Evolutionary conservation across 2,797 vertebrate genomes (phyloP), one percentile per base, ranked within the genome.

Genomic region (Florisuga fusca): DNA sequence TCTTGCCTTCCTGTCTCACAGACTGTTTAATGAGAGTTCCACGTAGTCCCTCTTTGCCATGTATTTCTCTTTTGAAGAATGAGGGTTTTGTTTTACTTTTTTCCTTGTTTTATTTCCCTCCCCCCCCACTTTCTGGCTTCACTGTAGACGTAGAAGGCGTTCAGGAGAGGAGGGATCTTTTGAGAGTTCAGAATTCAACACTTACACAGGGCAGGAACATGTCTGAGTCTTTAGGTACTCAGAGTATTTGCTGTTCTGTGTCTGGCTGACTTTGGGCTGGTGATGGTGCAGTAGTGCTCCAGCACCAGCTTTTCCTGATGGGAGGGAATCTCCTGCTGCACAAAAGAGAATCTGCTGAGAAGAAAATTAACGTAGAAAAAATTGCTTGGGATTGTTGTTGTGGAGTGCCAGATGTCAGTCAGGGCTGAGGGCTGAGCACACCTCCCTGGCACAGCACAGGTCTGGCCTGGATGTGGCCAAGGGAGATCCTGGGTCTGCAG

Each of bases 351-450:
- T 5, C 25, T 61, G 16, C 57, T 55, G 62, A 10, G 20, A 41
- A 58, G 75, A 41, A 64, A 57, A 12, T 8, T 7, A 0, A 36
- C 23, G 64, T 3, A 41, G 9, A 10, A 20, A 25, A 15, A 17
- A 5, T 16, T 9, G 16, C 5, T 31, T 7, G 3, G 67, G 58
- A 4, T 18, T 14, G 9, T 18, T 16, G 4, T 45, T 41, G 38
- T 13, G 14, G 38, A 41, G 38, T 41, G 33, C 45, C 33, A 7
- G 21, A 3, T 5, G 6, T 7, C 7, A 4, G 31, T 8, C 11
- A 43, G 0, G 10, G 2, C 34, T 19, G 9, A 1, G 31, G 34
- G 20, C 61, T 27, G 6, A 3, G 45, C 13, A 2, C 34, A 2
- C 11, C 31, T 22, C 15, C 26, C 19, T 10, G 51, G 45, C 33